phyloP scores from a whole-genome alignment of 53 echinoderm and acorn worm genomes.

The Temnopleurus reevesii region DNA sequence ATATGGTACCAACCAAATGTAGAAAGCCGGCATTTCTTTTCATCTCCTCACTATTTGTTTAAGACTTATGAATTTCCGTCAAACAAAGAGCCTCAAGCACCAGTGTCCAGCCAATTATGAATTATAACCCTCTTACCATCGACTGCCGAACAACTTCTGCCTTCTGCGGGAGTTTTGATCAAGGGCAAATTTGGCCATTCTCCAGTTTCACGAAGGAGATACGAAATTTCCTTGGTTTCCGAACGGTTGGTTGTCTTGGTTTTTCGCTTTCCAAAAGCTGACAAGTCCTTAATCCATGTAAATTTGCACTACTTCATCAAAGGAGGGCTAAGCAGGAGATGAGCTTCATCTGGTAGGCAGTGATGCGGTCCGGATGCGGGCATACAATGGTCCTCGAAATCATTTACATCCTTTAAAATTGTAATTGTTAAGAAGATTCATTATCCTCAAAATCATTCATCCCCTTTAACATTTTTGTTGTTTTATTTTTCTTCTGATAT shows the following conservation, averaged over 20 bases:
- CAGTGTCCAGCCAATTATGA: slow-evolving; percentile 40
- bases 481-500: too few species aligned
- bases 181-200: background rate
- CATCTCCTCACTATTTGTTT: slow-evolving; percentile 13
- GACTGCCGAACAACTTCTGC: background rate
- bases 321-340: background rate
- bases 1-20: background rate
- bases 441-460: too few species aligned
- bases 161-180: background rate
- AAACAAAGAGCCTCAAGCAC: background rate
- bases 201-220: background rate
- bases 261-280: background rate
- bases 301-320: slow-evolving; percentile 16
- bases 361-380: too few species aligned
- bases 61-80: slow-evolving; percentile 23
- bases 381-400: too few species aligned
- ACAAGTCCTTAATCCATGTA: slow-evolving; percentile 5
- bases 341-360: too few species aligned
- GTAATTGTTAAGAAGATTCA: too few species aligned
- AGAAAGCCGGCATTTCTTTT: slow-evolving; percentile 19
- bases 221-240: background rate
- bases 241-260: background rate
- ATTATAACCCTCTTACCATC: background rate
- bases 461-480: too few species aligned
- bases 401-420: too few species aligned